Evolutionary conservation across 1,140 invertebrate genomes (phyloP), one percentile per base, ranked within the genome.

Genomic region (Sycophaga agraensis): DNA sequence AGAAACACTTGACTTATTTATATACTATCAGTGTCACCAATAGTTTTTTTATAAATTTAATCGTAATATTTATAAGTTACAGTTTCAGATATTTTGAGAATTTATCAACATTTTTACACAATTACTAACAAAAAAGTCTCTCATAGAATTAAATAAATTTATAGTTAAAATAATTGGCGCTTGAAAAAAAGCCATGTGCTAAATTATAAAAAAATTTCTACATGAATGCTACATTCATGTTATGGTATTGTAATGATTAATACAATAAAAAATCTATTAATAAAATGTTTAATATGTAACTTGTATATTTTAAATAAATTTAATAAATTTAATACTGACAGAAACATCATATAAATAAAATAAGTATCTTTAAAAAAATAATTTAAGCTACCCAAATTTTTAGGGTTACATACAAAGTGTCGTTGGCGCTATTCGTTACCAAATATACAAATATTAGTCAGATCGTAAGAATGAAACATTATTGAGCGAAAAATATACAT

Each of bases 301-400:
- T n/a, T n/a, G n/a, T n/a, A n/a, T n/a, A n/a, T n/a, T n/a, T n/a
- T n/a, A n/a, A n/a, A n/a, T n/a, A n/a, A n/a, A n/a, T n/a, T n/a
- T n/a, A n/a, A n/a, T n/a, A n/a, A n/a, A 39, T 11, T n/a, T 22
- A 43, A 56, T 35, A 45, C 16, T 24, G 54, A 46, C 16, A 34
- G 24, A 46, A 45, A 35, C 11, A 6, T 34, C 7, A 17, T 19
- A 42, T 43, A 14, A 35, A 35, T 22, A 26, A 43, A 22, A 8
- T 22, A 35, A 51, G 16, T 46, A 35, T 21, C 6, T 21, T 12
- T 14, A 34, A 16, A 48, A 26, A 14, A 48, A 39, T 39, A 57
- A 57, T 57, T 58, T 39, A 42, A 59, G 46, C 16, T 37, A 59
- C 16, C 46, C 35, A 7, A 12, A 40, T 49, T n/a, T 58, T 45